Conservation (phyloP, 2,113 vertebrate genomes). For the Garra rufa region DNA sequence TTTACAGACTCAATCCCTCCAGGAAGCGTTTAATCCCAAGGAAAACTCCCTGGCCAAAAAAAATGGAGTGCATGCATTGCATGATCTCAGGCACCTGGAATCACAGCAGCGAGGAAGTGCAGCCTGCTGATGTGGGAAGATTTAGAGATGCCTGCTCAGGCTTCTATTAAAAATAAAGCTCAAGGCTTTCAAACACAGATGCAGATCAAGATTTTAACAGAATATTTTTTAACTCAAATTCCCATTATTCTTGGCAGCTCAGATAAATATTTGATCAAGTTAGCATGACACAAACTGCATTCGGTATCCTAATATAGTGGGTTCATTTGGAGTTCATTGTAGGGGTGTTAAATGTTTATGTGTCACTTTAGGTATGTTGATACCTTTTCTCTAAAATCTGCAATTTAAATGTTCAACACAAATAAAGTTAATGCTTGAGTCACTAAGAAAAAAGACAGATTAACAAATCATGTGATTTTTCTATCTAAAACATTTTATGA, state of each 20-base stretch:
- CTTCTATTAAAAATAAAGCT: not conserved
- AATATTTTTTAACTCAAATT: conserved; percentile 6
- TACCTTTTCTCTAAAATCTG: not conserved
- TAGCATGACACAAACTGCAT: not conserved
- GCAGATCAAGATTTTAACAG: not conserved
- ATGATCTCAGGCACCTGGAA: conserved; percentile 59
- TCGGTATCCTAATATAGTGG: not conserved
- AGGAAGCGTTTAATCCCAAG: conserved; percentile 50
- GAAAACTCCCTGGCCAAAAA: conserved; percentile 28
- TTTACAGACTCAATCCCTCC: conserved; percentile 45
- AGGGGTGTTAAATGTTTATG: not conserved
- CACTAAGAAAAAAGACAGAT: not conserved
- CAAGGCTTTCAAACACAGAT: not conserved
- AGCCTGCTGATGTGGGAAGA: conserved; percentile 20
- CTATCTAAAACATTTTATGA: no score
- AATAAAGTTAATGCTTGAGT: not conserved
- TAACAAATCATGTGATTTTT: not conserved
- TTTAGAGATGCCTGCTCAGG: conserved; percentile 1
- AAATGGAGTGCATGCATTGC: conserved; percentile 29
- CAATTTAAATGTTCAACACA: not conserved
- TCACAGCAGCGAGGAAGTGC: not conserved
- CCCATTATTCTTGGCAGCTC: not conserved
- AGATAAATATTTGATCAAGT: not conserved
- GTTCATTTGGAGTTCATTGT: not conserved
- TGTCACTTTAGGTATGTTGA: no score